These are phyloP conservation scores for Pseudonaja textilis DNA, from an alignment of 2,113 vertebrate species.

Conservation along the genomic window DNA sequence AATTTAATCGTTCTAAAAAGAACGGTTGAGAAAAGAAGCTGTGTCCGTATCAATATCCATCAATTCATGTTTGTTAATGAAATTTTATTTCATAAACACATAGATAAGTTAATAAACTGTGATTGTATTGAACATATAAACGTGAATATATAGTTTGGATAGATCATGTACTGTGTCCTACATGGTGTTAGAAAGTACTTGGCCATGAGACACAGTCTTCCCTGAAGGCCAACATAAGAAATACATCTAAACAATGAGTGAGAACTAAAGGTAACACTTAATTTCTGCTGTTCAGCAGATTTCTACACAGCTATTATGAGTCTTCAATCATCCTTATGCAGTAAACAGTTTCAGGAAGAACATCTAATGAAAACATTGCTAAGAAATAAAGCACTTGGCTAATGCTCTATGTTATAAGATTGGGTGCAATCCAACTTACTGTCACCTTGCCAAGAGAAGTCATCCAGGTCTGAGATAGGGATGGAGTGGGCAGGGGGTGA, in stretches of 20 bases:
- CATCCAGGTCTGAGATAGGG: not conserved
- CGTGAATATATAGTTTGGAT: not conserved
- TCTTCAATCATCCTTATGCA: not conserved
- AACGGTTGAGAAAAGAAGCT: not conserved
- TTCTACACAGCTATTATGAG: not conserved
- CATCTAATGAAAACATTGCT: not conserved
- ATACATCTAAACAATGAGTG: not conserved
- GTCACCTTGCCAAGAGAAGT: not conserved
- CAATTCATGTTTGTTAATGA: not conserved
- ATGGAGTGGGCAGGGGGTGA: not conserved
- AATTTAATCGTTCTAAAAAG: not conserved
- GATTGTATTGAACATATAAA: not conserved
- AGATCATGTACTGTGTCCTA: not conserved
- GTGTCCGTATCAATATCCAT: not conserved
- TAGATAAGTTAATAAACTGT: not conserved
- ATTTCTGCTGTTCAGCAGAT: not conserved
- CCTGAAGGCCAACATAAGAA: not conserved
- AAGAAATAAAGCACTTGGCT: not conserved
- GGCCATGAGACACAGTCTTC: not conserved
- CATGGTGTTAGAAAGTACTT: not conserved
- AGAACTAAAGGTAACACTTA: not conserved
- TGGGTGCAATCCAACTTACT: not conserved
- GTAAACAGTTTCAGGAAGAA: not conserved
- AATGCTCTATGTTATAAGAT: not conserved
- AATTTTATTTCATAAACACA: not conserved